These are phyloP conservation scores for Phrynocephalus vlangalii DNA, from an alignment of 2,797 vertebrate species.

Conservation along the genomic window DNA sequence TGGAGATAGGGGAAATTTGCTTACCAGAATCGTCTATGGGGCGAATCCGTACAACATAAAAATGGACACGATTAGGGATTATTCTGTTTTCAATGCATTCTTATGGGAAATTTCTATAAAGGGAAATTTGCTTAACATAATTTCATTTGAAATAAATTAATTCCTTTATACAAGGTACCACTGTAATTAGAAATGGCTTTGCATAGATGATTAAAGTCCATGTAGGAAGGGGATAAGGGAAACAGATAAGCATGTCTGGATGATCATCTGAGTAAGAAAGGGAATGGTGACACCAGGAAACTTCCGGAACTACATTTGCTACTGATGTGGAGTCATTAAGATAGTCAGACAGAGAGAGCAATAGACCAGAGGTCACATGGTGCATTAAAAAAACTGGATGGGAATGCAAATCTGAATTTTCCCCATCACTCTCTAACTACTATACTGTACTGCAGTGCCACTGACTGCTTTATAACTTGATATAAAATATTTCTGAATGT, in stretches of 20 bases:
- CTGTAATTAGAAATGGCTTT: conserved; percentile 24
- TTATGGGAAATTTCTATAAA: too few relatives aligned
- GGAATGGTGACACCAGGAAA: not conserved
- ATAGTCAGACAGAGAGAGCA: not conserved
- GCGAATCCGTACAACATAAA: too few relatives aligned
- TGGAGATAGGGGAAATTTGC: too few relatives aligned
- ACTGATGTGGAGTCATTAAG: not conserved
- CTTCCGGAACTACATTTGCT: not conserved
- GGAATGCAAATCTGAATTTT: not conserved
- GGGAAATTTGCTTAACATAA: too few relatives aligned
- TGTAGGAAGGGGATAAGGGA: not conserved
- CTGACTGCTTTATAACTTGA: not conserved
- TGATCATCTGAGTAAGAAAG: not conserved
- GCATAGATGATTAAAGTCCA: not conserved
- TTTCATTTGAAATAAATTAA: too few relatives aligned
- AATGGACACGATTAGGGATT: too few relatives aligned
- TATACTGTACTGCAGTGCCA: not conserved
- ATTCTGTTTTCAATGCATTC: too few relatives aligned
- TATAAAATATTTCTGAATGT: not conserved
- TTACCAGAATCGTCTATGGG: too few relatives aligned
- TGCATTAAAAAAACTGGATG: not conserved
- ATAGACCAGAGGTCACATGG: not conserved
- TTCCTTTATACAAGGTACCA: too few relatives aligned
- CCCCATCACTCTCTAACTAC: not conserved
- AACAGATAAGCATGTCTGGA: not conserved